Evolutionary conservation across 53 echinoderm and acorn worm genomes (phyloP).

Genomic region (Zoroaster sp.): DNA sequence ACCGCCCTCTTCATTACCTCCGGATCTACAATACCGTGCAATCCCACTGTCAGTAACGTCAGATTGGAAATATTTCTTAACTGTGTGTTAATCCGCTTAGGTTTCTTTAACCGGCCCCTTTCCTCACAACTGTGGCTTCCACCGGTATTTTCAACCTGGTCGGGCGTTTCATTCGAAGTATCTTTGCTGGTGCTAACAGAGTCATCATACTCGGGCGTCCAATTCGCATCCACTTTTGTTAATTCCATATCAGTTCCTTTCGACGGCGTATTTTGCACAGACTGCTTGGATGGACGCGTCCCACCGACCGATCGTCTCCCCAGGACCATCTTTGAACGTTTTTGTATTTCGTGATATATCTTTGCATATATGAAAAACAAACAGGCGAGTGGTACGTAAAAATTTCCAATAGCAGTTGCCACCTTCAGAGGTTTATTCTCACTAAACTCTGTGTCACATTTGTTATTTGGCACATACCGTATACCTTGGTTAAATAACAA

Average conservation of each 20-base stretch:
- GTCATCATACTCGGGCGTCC: conserved; percentile 78
- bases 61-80: conserved; percentile 83
- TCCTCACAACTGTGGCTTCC: conserved; percentile 46
- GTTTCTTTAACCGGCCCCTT: conserved; percentile 62
- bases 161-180: conserved; percentile 73
- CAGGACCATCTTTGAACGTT: conserved; percentile 78
- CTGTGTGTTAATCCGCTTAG: conserved; percentile 71
- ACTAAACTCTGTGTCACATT: conserved; percentile 92
- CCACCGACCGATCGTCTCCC: conserved; percentile 67
- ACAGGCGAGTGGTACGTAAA: conserved; percentile 79
- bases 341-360: conserved; percentile 84
- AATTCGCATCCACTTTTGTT: conserved; percentile 37
- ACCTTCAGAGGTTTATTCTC: conserved; percentile 75
- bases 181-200: conserved; percentile 78
- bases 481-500: conserved; percentile 49
- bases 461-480: conserved; percentile 52
- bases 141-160: conserved; percentile 64
- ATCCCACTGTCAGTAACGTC: conserved; percentile 78
- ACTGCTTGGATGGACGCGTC: conserved; percentile 50
- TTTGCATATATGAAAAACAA: conserved; percentile 84
- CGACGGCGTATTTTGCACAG: conserved; percentile 10
- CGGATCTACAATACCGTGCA: conserved; percentile 75
- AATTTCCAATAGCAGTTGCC: conserved; percentile 85
- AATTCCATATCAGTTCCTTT: conserved; percentile 9
- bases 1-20: conserved; percentile 35